Percentiles rank a stretch among this genome's conserved stretches.
Conservation (phyloP, 2,113 vertebrate species). For the Ornithorhynchus anatinus region DNA sequence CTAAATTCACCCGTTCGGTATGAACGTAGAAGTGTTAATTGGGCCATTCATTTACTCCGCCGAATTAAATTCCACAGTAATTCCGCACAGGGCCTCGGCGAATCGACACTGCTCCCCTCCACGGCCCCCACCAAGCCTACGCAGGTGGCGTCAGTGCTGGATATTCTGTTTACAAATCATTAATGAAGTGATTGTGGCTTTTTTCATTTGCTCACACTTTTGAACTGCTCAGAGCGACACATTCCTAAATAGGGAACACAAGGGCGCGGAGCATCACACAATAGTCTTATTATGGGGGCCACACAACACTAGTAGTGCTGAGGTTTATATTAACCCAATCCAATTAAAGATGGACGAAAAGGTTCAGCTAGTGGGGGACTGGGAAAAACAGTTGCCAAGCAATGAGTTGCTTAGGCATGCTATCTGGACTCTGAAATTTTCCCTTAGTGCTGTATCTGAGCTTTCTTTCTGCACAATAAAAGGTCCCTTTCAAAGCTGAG, state of each 20-base stretch:
- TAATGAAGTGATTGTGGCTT: conserved; percentile 72
- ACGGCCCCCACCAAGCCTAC: conserved; percentile 32
- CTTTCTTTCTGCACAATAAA: conserved; percentile 77
- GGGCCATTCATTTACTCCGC: conserved; percentile 53
- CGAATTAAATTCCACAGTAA: conserved; percentile 44
- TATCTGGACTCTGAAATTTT: conserved; percentile 62
- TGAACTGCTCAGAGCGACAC: conserved; percentile 68
- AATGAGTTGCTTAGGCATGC: conserved; percentile 74
- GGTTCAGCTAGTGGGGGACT: conserved; percentile 61
- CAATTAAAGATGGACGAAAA: conserved; percentile 69
- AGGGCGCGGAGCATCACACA: conserved; percentile 63
- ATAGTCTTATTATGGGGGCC: conserved; percentile 68
- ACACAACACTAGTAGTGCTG: conserved; percentile 61
- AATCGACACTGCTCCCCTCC: conserved; percentile 53
- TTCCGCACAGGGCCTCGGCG: conserved; percentile 46
- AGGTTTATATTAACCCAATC: conserved; percentile 77
- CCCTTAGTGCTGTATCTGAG: conserved; percentile 48
- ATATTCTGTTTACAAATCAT: conserved; percentile 73
- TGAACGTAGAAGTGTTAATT: conserved; percentile 46
- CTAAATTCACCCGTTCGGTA: conserved; percentile 25
- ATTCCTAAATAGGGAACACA: conserved; percentile 66
- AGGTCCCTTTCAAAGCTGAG: conserved; percentile 73
- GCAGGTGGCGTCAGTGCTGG: conserved; percentile 65
- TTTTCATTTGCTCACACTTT: conserved; percentile 68
- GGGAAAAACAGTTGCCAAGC: conserved; percentile 59